Base-by-base conservation (phyloP, 2,113 vertebrate genomes). In the Psettodes erumei region DNA sequence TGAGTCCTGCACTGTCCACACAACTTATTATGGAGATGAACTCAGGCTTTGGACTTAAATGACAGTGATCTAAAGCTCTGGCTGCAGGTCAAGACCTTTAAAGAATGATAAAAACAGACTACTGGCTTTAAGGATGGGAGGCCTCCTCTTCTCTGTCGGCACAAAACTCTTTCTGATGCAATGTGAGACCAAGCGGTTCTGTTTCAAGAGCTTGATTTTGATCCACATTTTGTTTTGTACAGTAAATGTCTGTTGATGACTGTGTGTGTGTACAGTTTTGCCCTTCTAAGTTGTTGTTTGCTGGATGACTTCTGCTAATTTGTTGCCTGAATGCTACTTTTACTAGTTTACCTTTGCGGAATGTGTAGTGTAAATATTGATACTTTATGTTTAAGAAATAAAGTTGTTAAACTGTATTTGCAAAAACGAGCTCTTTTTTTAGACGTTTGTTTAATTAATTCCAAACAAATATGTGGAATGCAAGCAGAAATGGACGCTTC, bases 191-290 rank as follows among this genome's bases (percentile, higher is more conserved):
- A 83, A 75, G 71, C 81, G 93, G 97, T 97, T 98, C 96, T 98
- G 96, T 98, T 98, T 95, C 95, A 98, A 97, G 96, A 97, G 95
- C 96, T 94, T 90, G 78, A 77, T 85, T 89, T 91, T 78, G 83
- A 78, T 84, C 79, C 69, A 78, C 77, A 67, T 63, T 79, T 80
- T 69, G 21, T 72, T 87, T 82, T 88, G 74, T 86, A 85, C 77
- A 81, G 50, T 85, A 60, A 40, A 77, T 84, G 66, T 83, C 71
- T 82, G 71, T 71, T 65, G 38, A 50, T 76, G 45, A 56, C 48
- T 83, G 63, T 87, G 38, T 61, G n/a, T 79, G 58, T 80, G 79
- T 81, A 71, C 62, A 75, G 58, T 82, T 89, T 75, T 80, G 47
- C 64, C 38, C 48, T 69, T 58, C 71, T 71, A 61, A 55, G 35